phyloP scores from a whole-genome alignment of 1,140 invertebrate species.

The Papilio polytes region DNA sequence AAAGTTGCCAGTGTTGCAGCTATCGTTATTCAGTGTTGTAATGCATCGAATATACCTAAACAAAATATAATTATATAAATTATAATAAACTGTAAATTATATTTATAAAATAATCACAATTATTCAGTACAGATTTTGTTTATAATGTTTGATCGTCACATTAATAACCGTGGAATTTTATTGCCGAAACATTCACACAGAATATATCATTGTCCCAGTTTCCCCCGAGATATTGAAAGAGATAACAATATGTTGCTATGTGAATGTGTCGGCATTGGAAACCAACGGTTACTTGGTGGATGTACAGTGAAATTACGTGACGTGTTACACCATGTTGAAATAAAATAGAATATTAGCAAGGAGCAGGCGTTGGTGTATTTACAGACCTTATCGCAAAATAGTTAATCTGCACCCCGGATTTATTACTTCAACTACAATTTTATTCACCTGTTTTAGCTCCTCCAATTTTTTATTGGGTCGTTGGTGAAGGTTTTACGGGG shows the following conservation, averaged over 20 bases:
- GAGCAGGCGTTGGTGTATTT: background rate
- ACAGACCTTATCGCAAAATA: background rate
- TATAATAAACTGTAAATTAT: background rate
- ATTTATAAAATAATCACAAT: slow-evolving; percentile 10
- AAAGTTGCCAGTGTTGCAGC: background rate
- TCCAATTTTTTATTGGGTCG: too few species aligned
- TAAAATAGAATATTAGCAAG: slow-evolving; percentile 12
- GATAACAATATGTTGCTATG: background rate
- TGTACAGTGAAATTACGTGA: background rate
- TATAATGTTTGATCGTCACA: slow-evolving; percentile 14
- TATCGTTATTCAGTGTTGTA: background rate
- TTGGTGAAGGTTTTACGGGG: too few species aligned
- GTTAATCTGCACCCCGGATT: too few species aligned
- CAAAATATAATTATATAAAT: background rate
- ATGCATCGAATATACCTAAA: background rate
- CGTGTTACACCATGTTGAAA: background rate
- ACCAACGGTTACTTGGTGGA: background rate
- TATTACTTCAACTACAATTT: too few species aligned
- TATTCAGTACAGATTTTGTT: background rate
- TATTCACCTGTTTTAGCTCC: too few species aligned
- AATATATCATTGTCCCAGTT: background rate
- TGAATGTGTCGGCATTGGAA: background rate
- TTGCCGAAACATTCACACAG: background rate
- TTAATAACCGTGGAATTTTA: background rate
- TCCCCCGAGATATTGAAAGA: background rate